phyloP scores from a whole-genome alignment of 2,888 invertebrate species.

The Choristoneura rosaceana region DNA sequence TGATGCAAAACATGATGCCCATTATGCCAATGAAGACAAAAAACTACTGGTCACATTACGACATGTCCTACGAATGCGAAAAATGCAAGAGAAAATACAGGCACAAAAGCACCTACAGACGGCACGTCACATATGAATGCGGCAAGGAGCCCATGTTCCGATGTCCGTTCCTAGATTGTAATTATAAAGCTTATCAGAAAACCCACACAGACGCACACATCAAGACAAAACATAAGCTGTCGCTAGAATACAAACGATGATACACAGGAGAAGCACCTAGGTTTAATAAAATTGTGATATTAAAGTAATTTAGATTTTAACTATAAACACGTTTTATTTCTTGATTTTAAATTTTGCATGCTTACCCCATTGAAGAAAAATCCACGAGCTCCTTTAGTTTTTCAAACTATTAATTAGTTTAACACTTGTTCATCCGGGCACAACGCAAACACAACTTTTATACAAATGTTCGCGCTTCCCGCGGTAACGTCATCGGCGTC shows the following conservation, averaged over 20 bases:
- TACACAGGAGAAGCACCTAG: conserved; percentile 46
- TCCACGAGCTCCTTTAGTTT: neutral
- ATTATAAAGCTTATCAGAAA: conserved; percentile 82
- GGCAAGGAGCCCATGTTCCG: conserved; percentile 86
- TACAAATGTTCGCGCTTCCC: neutral
- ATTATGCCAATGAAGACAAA: conserved; percentile 81
- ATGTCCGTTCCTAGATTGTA: conserved; percentile 79
- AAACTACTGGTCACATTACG: conserved; percentile 80
- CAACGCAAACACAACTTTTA: neutral
- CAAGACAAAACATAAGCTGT: conserved; percentile 82
- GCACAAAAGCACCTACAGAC: conserved; percentile 89
- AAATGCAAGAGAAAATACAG: conserved; percentile 90
- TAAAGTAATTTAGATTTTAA: conserved; percentile 54
- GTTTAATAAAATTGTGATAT: conserved; percentile 73
- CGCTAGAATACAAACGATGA: conserved; percentile 85
- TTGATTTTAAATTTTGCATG: neutral
- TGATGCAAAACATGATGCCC: conserved; percentile 81
- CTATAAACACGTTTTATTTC: conserved; percentile 19
- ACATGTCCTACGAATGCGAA: conserved; percentile 84
- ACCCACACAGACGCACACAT: conserved; percentile 82
- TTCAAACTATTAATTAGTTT: too few relatives aligned
- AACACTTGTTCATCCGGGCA: neutral
- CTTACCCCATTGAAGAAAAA: neutral
- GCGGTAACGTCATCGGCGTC: too few relatives aligned
- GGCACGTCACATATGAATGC: conserved; percentile 89